These are phyloP conservation scores for Mormoops blainvillei DNA, from an alignment of 2,113 vertebrate species.

Conservation along the genomic window DNA sequence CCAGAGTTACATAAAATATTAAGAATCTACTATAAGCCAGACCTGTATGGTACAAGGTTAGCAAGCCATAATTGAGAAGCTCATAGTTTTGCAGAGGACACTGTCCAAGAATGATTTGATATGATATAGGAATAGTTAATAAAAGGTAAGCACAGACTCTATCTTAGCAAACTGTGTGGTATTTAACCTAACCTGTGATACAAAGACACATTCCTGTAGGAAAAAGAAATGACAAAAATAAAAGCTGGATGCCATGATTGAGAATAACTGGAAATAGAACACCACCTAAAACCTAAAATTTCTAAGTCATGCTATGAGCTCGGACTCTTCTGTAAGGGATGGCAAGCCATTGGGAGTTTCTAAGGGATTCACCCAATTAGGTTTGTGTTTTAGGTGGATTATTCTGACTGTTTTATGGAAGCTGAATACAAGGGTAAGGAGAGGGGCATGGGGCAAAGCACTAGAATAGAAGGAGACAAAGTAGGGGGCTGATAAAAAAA, in stretches of 20 bases:
- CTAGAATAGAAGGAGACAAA: not conserved
- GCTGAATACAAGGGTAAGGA: not conserved
- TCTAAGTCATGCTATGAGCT: not conserved
- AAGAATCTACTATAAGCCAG: not conserved
- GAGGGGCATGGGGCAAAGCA: fast-evolving
- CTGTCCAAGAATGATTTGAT: not conserved
- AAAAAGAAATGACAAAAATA: not conserved
- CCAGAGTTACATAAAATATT: not conserved
- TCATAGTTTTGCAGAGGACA: not conserved
- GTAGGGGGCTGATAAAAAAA: not conserved
- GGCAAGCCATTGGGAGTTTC: not conserved
- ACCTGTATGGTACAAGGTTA: not conserved
- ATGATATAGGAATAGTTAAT: not conserved
- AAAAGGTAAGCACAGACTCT: not conserved
- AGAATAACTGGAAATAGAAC: not conserved
- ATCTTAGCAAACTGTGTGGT: not conserved
- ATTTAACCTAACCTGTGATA: not conserved
- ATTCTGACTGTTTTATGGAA: not conserved
- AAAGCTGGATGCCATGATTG: not conserved
- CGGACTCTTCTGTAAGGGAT: not conserved
- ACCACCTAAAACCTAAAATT: not conserved
- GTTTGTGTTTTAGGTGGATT: not conserved
- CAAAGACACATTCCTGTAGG: not conserved
- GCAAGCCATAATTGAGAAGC: not conserved
- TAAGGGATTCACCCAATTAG: not conserved